A percentile compares a stretch with the other conserved stretches of the same genome.
Evolutionary conservation across 2,113 vertebrate species (phyloP).

Genomic region (Marmota monax): DNA sequence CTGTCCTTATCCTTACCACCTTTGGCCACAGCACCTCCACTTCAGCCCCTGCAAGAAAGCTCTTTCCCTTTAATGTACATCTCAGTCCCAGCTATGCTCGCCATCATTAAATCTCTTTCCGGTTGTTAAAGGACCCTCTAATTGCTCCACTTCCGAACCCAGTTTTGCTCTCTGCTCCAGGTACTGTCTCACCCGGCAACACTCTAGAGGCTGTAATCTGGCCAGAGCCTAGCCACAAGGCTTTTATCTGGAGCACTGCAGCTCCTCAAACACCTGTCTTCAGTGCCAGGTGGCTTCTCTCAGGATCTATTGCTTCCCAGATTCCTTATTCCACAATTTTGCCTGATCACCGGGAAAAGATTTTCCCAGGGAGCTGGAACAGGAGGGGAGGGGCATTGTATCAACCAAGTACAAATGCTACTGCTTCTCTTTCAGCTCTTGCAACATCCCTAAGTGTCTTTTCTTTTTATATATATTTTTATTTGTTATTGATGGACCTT

Average conservation of each 20-base stretch:
- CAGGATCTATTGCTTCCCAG: neutral
- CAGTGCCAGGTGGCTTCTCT: neutral
- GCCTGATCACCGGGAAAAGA: neutral
- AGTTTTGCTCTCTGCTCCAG: neutral
- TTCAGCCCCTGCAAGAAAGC: neutral
- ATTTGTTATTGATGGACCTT: too few species aligned
- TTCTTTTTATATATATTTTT: too few species aligned
- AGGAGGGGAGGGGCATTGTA: neutral
- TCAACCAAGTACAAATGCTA: neutral
- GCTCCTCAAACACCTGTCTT: neutral
- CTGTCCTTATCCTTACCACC: neutral
- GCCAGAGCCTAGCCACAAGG: neutral
- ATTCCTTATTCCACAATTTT: neutral
- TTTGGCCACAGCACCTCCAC: neutral
- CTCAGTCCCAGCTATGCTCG: neutral
- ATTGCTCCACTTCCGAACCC: neutral
- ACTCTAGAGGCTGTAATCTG: neutral
- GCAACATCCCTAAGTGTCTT: neutral
- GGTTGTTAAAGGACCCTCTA: neutral
- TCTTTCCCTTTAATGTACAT: neutral
- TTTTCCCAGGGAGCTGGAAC: neutral
- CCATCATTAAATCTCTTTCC: neutral
- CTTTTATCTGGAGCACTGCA: neutral
- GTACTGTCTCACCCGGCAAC: neutral
- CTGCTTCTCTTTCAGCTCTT: constrained; percentile 37